Evolutionary conservation across 1,140 invertebrate genomes (phyloP), one percentile per base, ranked within the genome.

Genomic region (Euura lappo): DNA sequence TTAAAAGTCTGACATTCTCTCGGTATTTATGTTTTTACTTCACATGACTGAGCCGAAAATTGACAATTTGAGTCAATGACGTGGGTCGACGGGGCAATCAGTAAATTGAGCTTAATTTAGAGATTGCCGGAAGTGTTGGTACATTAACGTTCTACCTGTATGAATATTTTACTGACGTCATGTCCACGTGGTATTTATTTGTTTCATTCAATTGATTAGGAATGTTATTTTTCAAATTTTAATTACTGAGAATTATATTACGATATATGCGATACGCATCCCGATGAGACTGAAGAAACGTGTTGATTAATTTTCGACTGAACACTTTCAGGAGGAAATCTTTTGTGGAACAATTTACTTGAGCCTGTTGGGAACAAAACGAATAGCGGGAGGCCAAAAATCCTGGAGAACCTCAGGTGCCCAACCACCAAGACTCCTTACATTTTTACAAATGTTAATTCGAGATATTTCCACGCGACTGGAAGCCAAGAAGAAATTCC

Each of bases 271-370:
- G n/a, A n/a, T n/a, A n/a, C n/a, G n/a, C n/a, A n/a, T n/a, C n/a
- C n/a, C n/a, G n/a, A n/a, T n/a, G n/a, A n/a, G n/a, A n/a, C n/a
- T n/a, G n/a, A n/a, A n/a, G n/a, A n/a, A n/a, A n/a, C n/a, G n/a
- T n/a, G 28, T 28, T 28, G 28, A 28, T 28, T 28, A 28, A 28
- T 28, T 28, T 28, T 28, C 28, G 28, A 28, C 28, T 28, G 28
- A 28, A 28, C 72, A 72, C 68, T 83, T 88, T 6, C 80, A 94
- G 93, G 88, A 65, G 93, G 93, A 2, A 93, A 93, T 81, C 86
- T 93, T 66, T 84, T 93, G 2, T 94, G 92, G 92, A 94, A 93
- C 84, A 94, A 93, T 79, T 88, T 93, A 78, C 80, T 93, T 47
- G 91, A 93, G 81, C 93, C 92, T 43, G 90, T 93, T 2, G 92